Evolutionary conservation across 2,113 vertebrate genomes (phyloP).

Genomic region (Cavia aperea): DNA sequence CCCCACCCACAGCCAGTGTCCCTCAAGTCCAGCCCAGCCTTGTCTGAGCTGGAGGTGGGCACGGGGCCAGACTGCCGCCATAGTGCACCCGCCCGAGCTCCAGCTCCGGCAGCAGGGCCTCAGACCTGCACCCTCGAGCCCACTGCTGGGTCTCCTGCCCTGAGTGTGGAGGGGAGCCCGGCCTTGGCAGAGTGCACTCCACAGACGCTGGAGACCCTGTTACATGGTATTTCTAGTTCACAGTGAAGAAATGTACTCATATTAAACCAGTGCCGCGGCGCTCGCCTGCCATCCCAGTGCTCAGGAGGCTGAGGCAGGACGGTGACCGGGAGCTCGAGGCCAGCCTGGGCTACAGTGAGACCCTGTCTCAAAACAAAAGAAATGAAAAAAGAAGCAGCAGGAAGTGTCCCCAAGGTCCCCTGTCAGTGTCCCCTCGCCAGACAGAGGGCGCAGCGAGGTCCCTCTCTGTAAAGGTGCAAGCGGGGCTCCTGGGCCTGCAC

Average conservation of each 20-base stretch:
- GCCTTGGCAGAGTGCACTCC: background rate
- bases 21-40: background rate
- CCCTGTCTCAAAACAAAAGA: background rate
- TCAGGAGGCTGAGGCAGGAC: background rate
- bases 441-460: background rate
- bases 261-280: background rate
- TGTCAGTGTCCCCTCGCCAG: background rate
- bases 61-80: background rate
- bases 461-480: too few relatives aligned
- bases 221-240: background rate
- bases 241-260: background rate
- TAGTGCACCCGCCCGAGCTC: too few relatives aligned
- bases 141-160: background rate
- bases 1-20: background rate
- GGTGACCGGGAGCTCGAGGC: background rate
- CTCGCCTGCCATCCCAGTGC: background rate
- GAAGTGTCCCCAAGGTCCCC: background rate
- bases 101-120: background rate
- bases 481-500: too few relatives aligned
- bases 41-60: background rate
- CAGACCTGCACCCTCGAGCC: background rate
- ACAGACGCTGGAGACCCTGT: accelerated
- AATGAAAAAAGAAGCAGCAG: background rate
- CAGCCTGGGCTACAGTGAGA: background rate
- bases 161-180: background rate